A percentile compares a stretch with the other conserved stretches of the same genome.
Evolutionary conservation across 2,797 vertebrate species (phyloP).

Genomic region (Phaenicophaeus curvirostris): DNA sequence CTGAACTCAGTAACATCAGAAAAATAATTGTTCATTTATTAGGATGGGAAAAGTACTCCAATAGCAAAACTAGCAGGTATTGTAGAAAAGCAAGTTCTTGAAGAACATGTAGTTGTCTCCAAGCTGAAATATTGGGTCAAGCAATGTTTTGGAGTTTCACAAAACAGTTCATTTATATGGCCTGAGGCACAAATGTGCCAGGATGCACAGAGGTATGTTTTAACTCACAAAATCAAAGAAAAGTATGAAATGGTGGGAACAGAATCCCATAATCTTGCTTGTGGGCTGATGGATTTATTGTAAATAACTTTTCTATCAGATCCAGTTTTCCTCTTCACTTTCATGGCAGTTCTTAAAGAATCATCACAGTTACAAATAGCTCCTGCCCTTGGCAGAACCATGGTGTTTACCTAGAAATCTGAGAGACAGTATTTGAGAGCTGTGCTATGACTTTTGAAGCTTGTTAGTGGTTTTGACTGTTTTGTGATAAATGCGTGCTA

Average conservation of each 20-base stretch:
- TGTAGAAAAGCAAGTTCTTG: neutral
- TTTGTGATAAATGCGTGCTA: neutral
- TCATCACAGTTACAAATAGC: neutral
- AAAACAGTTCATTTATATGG: neutral
- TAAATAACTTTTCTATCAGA: neutral
- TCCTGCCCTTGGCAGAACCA: neutral
- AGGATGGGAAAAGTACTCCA: neutral
- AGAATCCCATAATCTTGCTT: neutral
- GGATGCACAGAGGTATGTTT: neutral
- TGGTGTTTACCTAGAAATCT: neutral
- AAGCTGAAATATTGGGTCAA: neutral
- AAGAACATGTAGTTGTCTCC: neutral
- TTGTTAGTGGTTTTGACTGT: neutral
- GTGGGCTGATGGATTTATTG: neutral
- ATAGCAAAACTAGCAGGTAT: neutral
- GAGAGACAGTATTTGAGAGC: neutral
- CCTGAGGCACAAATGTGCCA: neutral
- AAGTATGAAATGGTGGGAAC: neutral
- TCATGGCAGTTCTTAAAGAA: neutral
- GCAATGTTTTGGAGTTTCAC: neutral
- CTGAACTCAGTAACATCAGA: neutral
- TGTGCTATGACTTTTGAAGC: neutral
- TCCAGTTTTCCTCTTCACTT: neutral
- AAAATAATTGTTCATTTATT: neutral
- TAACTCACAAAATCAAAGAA: neutral